Base-by-base conservation (phyloP, 2,888 invertebrate genomes). In the Frankliniella intonsa region DNA sequence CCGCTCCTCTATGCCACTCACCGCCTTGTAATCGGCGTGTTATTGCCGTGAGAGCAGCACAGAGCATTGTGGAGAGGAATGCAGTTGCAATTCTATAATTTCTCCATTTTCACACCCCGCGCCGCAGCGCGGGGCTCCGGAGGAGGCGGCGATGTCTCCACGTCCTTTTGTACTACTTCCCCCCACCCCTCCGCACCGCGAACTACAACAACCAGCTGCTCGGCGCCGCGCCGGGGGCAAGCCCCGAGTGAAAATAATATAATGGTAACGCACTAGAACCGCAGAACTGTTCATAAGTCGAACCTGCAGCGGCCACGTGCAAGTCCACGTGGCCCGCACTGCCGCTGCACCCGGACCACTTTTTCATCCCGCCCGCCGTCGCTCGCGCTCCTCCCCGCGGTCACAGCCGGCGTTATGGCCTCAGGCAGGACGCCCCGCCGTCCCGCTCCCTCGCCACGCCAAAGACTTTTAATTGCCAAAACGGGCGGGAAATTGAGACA, bases 61-160 rank as follows among this genome's bases (percentile, higher is more conserved):
- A 55, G 14, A 19, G 55, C 55, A 55, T 19, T 14, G 55, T 19
- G 14, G 69, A 22, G 22, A 12, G 25, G 69, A 76, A 76, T 76
- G 69, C 25, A 76, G 62, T 62, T 62, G 69, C 69, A 76, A 76
- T 76, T 76, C 69, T 25, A 76, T 76, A 76, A 76, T 76, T 76
- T 76, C 69, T 76, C 69, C 69, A 76, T 76, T 76, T 76, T 76
- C 69, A 76, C 69, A 76, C 69, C 69, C 69, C 69, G 69, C 22
- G 22, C 69, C 9, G 85, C 85, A 83, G 83, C 83, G 84, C 83
- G 85, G 85, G 86, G 86, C 38, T 38, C 38, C 38, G 5, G 5
- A 38, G 38, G 38, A 38, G 84, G 86, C 85, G 86, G 85, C 85
- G 84, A 84, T 84, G 83, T 84, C 85, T 84, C 85, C 84, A 85